phyloP scores from a whole-genome alignment of 2,888 invertebrate genomes.

The Fragum sueziense region DNA sequence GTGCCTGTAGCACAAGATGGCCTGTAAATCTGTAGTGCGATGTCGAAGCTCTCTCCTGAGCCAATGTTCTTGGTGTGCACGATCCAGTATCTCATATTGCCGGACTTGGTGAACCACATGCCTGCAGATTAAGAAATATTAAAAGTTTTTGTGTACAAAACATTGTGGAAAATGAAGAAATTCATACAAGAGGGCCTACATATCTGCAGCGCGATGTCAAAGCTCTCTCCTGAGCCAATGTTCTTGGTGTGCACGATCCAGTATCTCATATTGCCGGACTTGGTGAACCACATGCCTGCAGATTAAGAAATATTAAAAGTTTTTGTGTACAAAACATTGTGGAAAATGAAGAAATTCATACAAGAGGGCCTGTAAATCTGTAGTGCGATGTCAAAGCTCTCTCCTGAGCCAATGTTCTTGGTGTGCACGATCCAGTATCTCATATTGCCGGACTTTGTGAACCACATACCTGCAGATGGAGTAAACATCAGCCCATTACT shows the following conservation, averaged over 20 bases:
- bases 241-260: conserved; percentile 53
- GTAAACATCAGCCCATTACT: too few species aligned
- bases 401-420: conserved; percentile 3
- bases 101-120: conserved; percentile 32
- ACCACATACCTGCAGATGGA: conserved; percentile 31
- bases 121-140: conserved; percentile 31
- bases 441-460: conserved; percentile 35
- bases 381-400: conserved; percentile 45
- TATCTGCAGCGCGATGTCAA: conserved; percentile 56
- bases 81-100: conserved; percentile 46
- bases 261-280: conserved; percentile 31
- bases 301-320: too few species aligned
- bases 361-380: conserved; percentile 66
- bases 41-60: conserved; percentile 22
- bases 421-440: conserved; percentile 55
- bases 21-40: conserved; percentile 62
- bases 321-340: background rate
- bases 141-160: too few species aligned
- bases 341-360: background rate
- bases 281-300: conserved; percentile 40
- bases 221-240: conserved; percentile 18
- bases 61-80: conserved; percentile 39
- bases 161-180: background rate
- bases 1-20: conserved; percentile 53
- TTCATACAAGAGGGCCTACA: conserved; percentile 64